Percentiles rank a stretch among this genome's conserved stretches.
Conservation (phyloP, 2,797 vertebrate species). For the Sardinella longiceps region DNA sequence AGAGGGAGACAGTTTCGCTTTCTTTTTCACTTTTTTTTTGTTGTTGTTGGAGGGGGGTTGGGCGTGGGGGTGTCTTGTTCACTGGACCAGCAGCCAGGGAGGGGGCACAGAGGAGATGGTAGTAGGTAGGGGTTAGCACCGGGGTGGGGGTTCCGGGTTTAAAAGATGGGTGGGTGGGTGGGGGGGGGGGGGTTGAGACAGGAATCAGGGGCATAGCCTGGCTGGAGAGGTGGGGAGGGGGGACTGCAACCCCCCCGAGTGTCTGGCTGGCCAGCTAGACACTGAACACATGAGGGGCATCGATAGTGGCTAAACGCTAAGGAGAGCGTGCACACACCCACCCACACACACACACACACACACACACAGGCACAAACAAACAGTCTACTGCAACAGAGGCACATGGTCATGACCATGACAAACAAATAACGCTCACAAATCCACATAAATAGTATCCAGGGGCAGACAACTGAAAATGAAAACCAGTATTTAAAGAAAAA, state of each 20-base stretch:
- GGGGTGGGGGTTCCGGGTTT: slow-evolving; percentile 37
- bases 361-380: neutral
- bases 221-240: neutral
- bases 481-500: too few species aligned
- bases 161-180: too few species aligned
- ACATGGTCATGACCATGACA: too few species aligned
- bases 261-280: neutral
- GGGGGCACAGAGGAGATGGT: neutral
- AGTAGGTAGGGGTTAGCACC: neutral
- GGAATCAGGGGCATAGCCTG: neutral
- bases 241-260: too few species aligned
- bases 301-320: neutral
- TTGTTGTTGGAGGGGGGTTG: slow-evolving; percentile 50
- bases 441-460: too few species aligned
- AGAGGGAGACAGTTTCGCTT: slow-evolving; percentile 52
- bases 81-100: neutral
- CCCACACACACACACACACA: slow-evolving; percentile 5
- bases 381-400: too few species aligned
- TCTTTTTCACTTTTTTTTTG: slow-evolving; percentile 39
- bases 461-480: too few species aligned
- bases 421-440: too few species aligned
- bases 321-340: neutral
- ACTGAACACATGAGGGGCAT: neutral
- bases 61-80: slow-evolving; percentile 46
- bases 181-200: neutral